Percentiles rank a stretch among this genome's conserved stretches.
These are phyloP conservation scores for Megaustenia siamemsis DNA, from an alignment of 2,888 invertebrate genomes.

Conservation along the genomic window DNA sequence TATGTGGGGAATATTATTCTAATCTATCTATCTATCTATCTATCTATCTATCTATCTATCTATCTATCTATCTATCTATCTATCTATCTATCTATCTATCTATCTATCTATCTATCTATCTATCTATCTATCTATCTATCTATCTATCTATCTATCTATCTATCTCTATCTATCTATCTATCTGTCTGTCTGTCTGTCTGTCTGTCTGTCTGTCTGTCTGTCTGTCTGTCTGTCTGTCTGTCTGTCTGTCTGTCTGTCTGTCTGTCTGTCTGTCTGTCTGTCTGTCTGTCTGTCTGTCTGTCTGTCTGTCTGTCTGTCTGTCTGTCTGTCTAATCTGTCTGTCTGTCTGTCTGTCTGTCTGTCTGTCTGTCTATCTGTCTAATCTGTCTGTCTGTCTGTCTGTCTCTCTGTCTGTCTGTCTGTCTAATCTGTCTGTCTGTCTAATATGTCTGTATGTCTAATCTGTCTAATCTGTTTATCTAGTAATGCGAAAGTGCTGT, in stretches of 20 bases:
- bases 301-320: not conserved
- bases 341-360: not conserved
- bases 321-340: not conserved
- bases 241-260: not conserved
- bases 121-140: no score
- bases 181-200: not conserved
- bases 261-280: not conserved
- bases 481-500: no score
- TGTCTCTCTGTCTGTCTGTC: not conserved
- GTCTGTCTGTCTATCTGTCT: not conserved
- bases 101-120: no score
- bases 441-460: not conserved
- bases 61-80: no score
- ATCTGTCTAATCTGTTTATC: not conserved
- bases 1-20: no score
- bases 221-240: constrained; percentile 1
- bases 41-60: no score
- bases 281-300: constrained; percentile 1
- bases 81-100: no score
- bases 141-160: not conserved
- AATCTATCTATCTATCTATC: no score
- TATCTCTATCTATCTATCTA: constrained; percentile 4
- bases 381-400: not conserved
- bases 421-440: not conserved
- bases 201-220: constrained; percentile 12